Percentiles rank a stretch among this genome's conserved stretches.
These are phyloP conservation scores for Agrotis exclamationis DNA, from an alignment of 2,888 invertebrate genomes.

Conservation along the genomic window DNA sequence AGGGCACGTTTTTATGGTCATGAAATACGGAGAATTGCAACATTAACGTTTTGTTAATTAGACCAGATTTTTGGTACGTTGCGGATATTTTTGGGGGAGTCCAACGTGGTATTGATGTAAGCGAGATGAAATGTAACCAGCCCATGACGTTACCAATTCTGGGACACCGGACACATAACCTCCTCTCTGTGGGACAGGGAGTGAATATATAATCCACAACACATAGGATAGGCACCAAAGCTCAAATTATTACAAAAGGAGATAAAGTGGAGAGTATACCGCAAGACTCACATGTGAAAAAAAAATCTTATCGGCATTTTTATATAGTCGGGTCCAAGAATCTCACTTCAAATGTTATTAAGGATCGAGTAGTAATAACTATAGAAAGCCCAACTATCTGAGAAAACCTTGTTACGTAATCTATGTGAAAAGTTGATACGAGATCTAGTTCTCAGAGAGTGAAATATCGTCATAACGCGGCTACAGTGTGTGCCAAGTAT, in stretches of 20 bases:
- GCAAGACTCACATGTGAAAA: not conserved
- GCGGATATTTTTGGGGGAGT: constrained; percentile 19
- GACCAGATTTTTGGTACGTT: constrained; percentile 7
- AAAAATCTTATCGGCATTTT: not conserved
- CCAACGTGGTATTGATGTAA: not conserved
- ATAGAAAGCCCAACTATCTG: not conserved
- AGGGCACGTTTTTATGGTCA: constrained; percentile 62
- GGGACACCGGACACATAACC: not conserved
- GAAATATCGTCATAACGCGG: constrained; percentile 32
- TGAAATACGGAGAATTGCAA: constrained; percentile 39
- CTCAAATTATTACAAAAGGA: not conserved
- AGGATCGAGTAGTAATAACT: constrained; percentile 1
- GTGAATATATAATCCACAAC: not conserved
- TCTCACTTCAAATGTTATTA: not conserved
- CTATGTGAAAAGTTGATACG: constrained; percentile 13
- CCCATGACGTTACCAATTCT: no score
- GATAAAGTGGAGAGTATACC: not conserved
- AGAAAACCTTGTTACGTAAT: constrained; percentile 16
- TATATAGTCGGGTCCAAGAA: not conserved
- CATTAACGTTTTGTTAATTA: constrained; percentile 42
- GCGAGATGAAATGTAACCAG: no score
- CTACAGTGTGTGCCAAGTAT: constrained; percentile 46
- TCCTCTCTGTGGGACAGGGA: not conserved
- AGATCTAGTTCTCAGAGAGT: constrained; percentile 17
- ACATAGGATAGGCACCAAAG: no score